Evolutionary conservation across 2,888 invertebrate species (phyloP).

Genomic region (Perdita meconis): DNA sequence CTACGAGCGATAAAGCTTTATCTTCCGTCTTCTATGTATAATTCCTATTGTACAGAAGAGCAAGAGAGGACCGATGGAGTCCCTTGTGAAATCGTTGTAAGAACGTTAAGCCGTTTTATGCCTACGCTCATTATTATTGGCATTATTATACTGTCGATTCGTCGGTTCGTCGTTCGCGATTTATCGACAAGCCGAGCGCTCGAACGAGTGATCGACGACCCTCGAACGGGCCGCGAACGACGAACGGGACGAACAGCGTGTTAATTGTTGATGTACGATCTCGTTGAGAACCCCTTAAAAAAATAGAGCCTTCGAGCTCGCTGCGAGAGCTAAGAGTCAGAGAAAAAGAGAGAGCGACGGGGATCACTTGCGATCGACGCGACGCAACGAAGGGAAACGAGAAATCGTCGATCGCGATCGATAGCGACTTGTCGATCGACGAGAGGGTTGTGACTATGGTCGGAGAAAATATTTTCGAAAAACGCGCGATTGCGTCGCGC

Average conservation of each 20-base stretch:
- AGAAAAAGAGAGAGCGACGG: slow-evolving; percentile 17
- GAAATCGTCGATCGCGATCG: not conserved
- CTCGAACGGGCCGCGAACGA: slow-evolving; percentile 17
- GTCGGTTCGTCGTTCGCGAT: slow-evolving; percentile 31
- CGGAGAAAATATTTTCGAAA: not conserved
- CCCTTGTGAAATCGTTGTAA: slow-evolving; percentile 52
- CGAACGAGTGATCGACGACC: not conserved
- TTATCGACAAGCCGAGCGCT: too few relatives aligned
- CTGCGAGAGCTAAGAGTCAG: slow-evolving; percentile 9
- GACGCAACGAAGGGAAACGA: not conserved
- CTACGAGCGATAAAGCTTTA: slow-evolving; percentile 54
- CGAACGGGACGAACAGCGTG: slow-evolving; percentile 54
- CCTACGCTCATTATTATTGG: slow-evolving; percentile 64
- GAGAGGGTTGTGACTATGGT: not conserved
- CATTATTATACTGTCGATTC: slow-evolving; percentile 53
- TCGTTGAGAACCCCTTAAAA: slow-evolving; percentile 59
- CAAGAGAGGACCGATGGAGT: slow-evolving; percentile 6
- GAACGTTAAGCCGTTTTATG: slow-evolving; percentile 62
- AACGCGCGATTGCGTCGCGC: not conserved
- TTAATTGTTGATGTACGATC: slow-evolving; percentile 73
- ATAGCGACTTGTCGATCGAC: not conserved
- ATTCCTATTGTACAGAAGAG: slow-evolving; percentile 69
- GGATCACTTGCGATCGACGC: slow-evolving; percentile 31
- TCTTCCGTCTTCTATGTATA: slow-evolving; percentile 69
- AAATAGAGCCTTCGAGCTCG: slow-evolving; percentile 31